A percentile compares a stretch with the other conserved stretches of the same genome.
Evolutionary conservation across 2,888 invertebrate species (phyloP).

Genomic region (Megalurothrips usitatus): DNA sequence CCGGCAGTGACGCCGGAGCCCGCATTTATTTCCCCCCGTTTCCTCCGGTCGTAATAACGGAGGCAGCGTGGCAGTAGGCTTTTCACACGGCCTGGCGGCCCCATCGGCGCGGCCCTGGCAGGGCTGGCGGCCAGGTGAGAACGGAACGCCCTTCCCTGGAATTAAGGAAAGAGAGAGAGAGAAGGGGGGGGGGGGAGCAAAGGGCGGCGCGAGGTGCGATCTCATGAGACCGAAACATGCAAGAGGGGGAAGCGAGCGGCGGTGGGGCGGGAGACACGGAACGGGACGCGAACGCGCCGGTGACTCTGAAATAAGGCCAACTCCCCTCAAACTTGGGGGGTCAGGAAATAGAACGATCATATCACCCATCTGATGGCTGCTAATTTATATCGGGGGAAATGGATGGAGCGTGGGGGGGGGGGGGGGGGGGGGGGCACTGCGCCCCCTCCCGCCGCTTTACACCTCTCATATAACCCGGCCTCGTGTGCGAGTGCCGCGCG

Average conservation of each 20-base stretch:
- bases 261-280: neutral
- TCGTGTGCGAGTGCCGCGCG: too few species aligned
- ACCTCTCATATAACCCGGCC: too few species aligned
- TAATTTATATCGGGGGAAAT: constrained; percentile 16
- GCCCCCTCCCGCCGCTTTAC: too few species aligned
- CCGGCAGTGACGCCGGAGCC: neutral
- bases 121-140: neutral
- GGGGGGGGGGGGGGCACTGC: neutral
- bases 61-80: neutral
- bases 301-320: constrained; percentile 22
- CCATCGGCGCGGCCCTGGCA: neutral
- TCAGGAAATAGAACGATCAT: constrained; percentile 24
- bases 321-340: constrained; percentile 7
- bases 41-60: neutral
- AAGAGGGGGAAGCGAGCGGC: neutral
- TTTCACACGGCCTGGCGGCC: neutral
- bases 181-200: neutral
- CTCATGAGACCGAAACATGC: constrained; percentile 18
- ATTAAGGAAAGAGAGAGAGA: neutral
- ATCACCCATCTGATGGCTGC: constrained; percentile 15
- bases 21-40: neutral
- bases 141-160: neutral
- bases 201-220: neutral
- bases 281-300: neutral
- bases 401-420: neutral